Base-by-base conservation (phyloP, 2,797 vertebrate genomes). In the Chaunax sp. region DNA sequence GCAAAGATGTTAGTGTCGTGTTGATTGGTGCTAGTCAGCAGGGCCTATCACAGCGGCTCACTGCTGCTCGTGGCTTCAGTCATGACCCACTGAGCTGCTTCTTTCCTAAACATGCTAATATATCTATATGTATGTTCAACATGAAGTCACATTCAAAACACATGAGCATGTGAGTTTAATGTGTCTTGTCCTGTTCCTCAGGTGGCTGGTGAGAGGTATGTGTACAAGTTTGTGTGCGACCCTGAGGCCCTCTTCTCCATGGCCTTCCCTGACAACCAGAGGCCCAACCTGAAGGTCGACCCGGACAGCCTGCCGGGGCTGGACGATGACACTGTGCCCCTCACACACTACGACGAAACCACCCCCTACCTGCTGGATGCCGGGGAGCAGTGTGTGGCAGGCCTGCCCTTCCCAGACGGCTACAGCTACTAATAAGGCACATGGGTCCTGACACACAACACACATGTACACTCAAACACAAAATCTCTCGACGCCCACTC, bases 181-280 rank as follows among this genome's bases (percentile, higher is more conserved):
- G 20, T 33, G n/a, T 35, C 1, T 30, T 8, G 4, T 58, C 4
- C 6, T 1, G 6, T 25, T 28, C 8, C 62, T 23, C 83, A 99
- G 97, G 97, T 99, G 65, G 97, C 97, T 0, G 97, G 97, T 0
- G 97, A 99, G 81, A 91, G 97, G 85, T 99, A 99, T 0, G 97
- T 99, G 69, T 99, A 99, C 78, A 99, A 99, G 87, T 99, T 98
- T 5, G 97, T 99, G 81, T 99, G 97, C 0, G 97, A 98, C 80
- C 97, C 97, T 0, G 97, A 99, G 19, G 97, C 97, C 2, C 95
- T 99, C 26, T 99, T 99, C 77, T 97, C 96, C 78, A 98, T 99
- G 97, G 97, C 97, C 51, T 98, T 98, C 81, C 97, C 97, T 0
- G 97, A 98, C 92, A 97, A 97, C 92, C 97, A 98, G 86, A 94